A percentile compares a stretch with the other conserved stretches of the same genome.
Evolutionary conservation across 1,140 invertebrate genomes (phyloP).

Genomic region (Lasaia peninsularis): DNA sequence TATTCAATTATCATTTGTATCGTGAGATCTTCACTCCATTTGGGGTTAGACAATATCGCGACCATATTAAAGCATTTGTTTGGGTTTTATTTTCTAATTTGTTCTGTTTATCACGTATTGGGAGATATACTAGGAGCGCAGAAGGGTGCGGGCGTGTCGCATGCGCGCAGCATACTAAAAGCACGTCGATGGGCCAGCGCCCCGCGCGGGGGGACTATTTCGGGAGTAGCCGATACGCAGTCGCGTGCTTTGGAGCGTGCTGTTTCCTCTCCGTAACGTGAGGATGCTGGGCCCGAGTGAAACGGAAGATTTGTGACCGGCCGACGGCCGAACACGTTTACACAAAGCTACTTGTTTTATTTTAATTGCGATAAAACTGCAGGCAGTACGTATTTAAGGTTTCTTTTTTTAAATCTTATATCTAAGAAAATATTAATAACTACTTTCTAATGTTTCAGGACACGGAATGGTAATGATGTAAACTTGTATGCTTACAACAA

Average conservation of each 20-base stretch:
- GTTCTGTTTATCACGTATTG: constrained; percentile 42
- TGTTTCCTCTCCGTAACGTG: constrained; percentile 63
- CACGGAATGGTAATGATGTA: no score
- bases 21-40: constrained; percentile 73
- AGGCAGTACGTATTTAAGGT: not conserved
- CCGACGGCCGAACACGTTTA: constrained; percentile 31
- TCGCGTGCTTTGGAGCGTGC: constrained; percentile 73
- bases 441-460: no score
- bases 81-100: constrained; percentile 29
- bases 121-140: constrained; percentile 55
- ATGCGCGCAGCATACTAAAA: constrained; percentile 77
- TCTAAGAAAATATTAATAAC: no score
- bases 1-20: constrained; percentile 73
- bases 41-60: constrained; percentile 67
- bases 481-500: no score
- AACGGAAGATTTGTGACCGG: constrained; percentile 73
- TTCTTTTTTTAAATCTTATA: not conserved
- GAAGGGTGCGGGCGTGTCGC: constrained; percentile 73
- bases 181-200: constrained; percentile 68
- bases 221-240: constrained; percentile 73
- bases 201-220: constrained; percentile 69
- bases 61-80: constrained; percentile 61
- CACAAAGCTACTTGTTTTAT: constrained; percentile 19
- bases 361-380: constrained; percentile 9
- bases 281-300: constrained; percentile 67